Base-by-base conservation (phyloP, 1,140 invertebrate genomes). In the Cherax quadricarinatus region DNA sequence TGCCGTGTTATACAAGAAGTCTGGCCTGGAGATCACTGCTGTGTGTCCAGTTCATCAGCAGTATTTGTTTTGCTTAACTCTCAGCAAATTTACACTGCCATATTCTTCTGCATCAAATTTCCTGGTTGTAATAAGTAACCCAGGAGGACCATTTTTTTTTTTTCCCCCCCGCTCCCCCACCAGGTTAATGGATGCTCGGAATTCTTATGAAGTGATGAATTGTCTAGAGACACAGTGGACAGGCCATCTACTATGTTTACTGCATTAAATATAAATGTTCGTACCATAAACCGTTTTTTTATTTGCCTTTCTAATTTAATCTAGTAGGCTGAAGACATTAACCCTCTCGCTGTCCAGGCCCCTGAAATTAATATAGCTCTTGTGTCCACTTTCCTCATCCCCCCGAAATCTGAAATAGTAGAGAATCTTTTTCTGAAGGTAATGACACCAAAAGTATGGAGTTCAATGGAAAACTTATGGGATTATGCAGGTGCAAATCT, bases 251-350 rank as follows among this genome's bases (percentile, higher is more conserved):
- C 85, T 86, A 86, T 86, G 85, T 86, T 86, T 86, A 86, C 70
- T 86, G 85, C 85, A 86, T 86, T 86, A 86, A 86, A 86, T 86
- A 86, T 86, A 86, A 86, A 86, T 86, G 85, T 86, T 86, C 85
- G 85, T 86, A 86, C 85, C 85, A 86, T 86, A 73, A 48, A 41
- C 9, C 51, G 66, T n/a, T 70, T 75, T 73, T 86, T 51, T 66
- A 66, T 5, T 66, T 66, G 18, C 62, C 62, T 21, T 21, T 14
- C 5, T 66, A 66, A 10, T 57, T 57, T 18, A 66, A 66, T 66
- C 18, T 66, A 66, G 2, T 9, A 1, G 53, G 53, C 53, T 14
- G 53, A 57, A 57, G 4, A 57, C 9, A 57, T 9, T 57, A 6
- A 14, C 53, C 30, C 30, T 41, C 30, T 41, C 30, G 2, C 30